Base-by-base conservation (phyloP, 2,888 invertebrate species). In the Erpobdella octoculata region DNA sequence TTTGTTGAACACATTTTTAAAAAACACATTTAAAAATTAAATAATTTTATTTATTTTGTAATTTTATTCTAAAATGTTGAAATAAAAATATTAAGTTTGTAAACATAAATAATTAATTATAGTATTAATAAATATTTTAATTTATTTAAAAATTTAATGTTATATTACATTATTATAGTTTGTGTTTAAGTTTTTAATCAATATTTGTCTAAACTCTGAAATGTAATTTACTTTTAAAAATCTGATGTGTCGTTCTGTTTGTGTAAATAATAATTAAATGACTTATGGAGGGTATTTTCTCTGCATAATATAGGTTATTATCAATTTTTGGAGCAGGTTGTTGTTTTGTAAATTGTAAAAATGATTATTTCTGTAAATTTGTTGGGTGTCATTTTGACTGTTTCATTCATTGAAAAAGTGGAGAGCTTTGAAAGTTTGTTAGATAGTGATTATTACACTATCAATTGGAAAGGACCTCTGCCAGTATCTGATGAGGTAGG, bases 381-480 rank as follows among this genome's bases (percentile, higher is more conserved):
- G 21, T 6, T 53, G 6, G n/a, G 21, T 12, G 53, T 53, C 53
- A n/a, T 21, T 53, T 53, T 53, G 15, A 53, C n/a, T n/a, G n/a
- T 53, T 6, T 53, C 21, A 6, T 53, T 21, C 9, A 9, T 18
- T 41, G 53, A 53, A 53, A 9, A 53, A 53, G 28, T 53, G 21
- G 6, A 28, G 53, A 25, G 72, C 62, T 72, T 72, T 58, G 74
- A 74, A 21, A 70, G 72, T 1, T 53, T 74, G 64, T 35, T 72
- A 38, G 74, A 75, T 68, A 71, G 69, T 48, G 65, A 69, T 72
- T 73, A 71, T n/a, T 73, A 72, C 65, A 58, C 38, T 28, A 67
- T 75, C 8, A 72, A 71, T 33, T 75, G 74, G 74, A 71, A 72
- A 58, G 74, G 73, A 6, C 48, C 73, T 12, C 21, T 25, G 25